phyloP scores from a whole-genome alignment of 2,888 invertebrate genomes.

The Eumacrocentrus americanus region DNA sequence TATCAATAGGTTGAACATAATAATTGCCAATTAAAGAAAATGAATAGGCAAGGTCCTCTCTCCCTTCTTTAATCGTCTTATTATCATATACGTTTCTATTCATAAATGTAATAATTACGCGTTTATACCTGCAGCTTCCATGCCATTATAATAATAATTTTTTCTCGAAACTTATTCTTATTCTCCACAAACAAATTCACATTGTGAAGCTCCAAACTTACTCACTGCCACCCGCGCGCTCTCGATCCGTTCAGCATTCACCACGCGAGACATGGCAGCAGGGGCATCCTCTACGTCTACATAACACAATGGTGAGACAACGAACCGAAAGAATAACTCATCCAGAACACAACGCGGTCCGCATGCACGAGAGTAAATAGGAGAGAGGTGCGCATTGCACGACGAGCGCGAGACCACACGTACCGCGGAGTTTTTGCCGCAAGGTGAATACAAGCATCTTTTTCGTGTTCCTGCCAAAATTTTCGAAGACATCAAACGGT shows the following conservation, averaged over 20 bases:
- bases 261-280: constrained; percentile 33
- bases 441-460: neutral
- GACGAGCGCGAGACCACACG: constrained; percentile 27
- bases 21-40: constrained; percentile 10
- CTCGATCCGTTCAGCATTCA: constrained; percentile 50
- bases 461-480: constrained; percentile 1
- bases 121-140: constrained; percentile 1
- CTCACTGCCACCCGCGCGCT: constrained; percentile 31
- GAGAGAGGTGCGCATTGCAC: constrained; percentile 19
- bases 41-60: constrained; percentile 8
- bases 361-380: constrained; percentile 46
- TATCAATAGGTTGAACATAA: neutral
- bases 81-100: neutral
- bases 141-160: neutral
- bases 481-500: neutral
- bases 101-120: constrained; percentile 10
- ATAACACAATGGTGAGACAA: constrained; percentile 57
- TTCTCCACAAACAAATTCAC: constrained; percentile 44
- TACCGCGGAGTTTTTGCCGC: constrained; percentile 17
- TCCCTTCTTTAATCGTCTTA: constrained; percentile 13
- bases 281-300: constrained; percentile 46
- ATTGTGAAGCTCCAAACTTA: constrained; percentile 37
- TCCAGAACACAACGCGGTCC: constrained; percentile 51
- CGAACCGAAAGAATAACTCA: constrained; percentile 58
- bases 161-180: constrained; percentile 36